These are phyloP conservation scores for Nautilus pompilius DNA, from an alignment of 1,140 invertebrate genomes.

Conservation along the genomic window DNA sequence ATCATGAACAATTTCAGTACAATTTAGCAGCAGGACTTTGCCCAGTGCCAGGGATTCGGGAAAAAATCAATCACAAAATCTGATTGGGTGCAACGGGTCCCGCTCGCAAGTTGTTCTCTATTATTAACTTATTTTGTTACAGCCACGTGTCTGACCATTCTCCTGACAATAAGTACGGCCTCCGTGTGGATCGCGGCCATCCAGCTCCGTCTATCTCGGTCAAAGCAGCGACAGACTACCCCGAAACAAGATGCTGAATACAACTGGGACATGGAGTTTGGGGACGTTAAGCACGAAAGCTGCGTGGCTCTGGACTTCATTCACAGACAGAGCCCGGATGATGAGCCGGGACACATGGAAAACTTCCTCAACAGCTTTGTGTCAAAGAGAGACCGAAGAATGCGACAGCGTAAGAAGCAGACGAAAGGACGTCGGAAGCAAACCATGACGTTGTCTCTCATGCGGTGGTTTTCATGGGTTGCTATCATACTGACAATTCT, in stretches of 20 bases:
- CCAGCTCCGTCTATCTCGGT: not conserved
- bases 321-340: not conserved
- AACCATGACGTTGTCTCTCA: not conserved
- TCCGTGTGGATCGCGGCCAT: slow-evolving; percentile 1
- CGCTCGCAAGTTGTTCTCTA: too few species aligned
- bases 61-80: too few species aligned
- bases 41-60: too few species aligned
- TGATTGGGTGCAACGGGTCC: too few species aligned
- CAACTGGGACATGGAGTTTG: not conserved
- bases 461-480: not conserved
- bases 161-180: not conserved
- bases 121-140: too few species aligned
- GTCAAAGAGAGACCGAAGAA: slow-evolving; percentile 1
- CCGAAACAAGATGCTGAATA: not conserved
- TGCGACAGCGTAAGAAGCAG: not conserved
- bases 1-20: too few species aligned
- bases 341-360: not conserved
- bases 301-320: not conserved
- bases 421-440: not conserved
- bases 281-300: not conserved
- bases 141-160: not conserved
- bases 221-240: not conserved
- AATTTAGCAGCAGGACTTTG: too few species aligned
- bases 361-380: not conserved
- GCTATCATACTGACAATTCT: not conserved